These are phyloP conservation scores for Orthosia incerta DNA, from an alignment of 2,888 invertebrate species.

Conservation along the genomic window DNA sequence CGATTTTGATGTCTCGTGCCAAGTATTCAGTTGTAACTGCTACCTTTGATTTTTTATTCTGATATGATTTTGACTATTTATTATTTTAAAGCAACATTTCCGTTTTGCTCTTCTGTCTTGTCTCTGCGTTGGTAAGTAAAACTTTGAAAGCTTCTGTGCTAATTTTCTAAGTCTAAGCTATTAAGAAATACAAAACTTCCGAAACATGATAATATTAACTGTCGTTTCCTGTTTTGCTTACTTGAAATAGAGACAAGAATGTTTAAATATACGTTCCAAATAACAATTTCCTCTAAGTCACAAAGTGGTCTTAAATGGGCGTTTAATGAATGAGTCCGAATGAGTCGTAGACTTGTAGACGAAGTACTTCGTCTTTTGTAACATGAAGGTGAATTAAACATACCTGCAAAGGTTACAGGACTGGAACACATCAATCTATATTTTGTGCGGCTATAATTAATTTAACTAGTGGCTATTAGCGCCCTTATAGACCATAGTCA, in stretches of 20 bases:
- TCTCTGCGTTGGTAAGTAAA: neutral
- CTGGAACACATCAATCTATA: slow-evolving; percentile 58
- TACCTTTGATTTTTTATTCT: slow-evolving; percentile 18
- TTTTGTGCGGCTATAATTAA: slow-evolving; percentile 68
- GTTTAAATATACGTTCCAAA: slow-evolving; percentile 13
- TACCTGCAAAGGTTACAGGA: slow-evolving; percentile 42
- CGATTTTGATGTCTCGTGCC: slow-evolving; percentile 64
- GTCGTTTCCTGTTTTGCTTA: slow-evolving; percentile 13
- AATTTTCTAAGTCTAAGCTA: slow-evolving; percentile 10
- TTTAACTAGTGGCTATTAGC: slow-evolving; percentile 80
- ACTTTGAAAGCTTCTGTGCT: neutral
- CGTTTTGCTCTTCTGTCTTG: neutral
- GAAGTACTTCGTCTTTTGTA: slow-evolving; percentile 5
- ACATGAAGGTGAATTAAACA: slow-evolving; percentile 20
- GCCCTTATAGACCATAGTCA: slow-evolving; percentile 76
- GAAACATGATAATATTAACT: slow-evolving; percentile 8
- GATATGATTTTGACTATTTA: neutral
- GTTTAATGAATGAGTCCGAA: slow-evolving; percentile 7
- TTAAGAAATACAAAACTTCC: slow-evolving; percentile 13
- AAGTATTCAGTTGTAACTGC: slow-evolving; percentile 62
- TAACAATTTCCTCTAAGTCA: slow-evolving; percentile 29
- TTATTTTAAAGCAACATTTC: neutral
- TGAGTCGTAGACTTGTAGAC: neutral
- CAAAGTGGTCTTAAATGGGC: slow-evolving; percentile 9
- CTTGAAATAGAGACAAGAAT: slow-evolving; percentile 22